Conservation (phyloP, 2,797 vertebrate genomes). For the Parauchenoglanis punctatus region DNA sequence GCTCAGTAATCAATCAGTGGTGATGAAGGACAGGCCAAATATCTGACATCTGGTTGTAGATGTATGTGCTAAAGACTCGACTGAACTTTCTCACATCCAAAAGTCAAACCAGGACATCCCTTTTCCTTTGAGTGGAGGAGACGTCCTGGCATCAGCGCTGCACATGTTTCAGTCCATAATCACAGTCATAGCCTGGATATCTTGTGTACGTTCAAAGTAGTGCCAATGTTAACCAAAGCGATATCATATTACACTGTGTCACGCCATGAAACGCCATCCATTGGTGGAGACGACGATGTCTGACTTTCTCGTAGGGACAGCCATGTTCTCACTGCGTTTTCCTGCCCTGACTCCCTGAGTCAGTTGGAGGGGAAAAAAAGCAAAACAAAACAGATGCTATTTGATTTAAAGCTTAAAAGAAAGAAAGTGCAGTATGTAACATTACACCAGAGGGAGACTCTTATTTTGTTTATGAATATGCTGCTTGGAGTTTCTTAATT, state of each 20-base stretch:
- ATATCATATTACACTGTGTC: slow-evolving; percentile 64
- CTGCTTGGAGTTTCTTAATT: slow-evolving; percentile 82
- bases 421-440: slow-evolving; percentile 64
- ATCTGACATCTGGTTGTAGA: not conserved
- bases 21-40: not conserved
- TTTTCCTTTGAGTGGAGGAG: not conserved
- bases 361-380: not conserved
- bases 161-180: slow-evolving; percentile 31
- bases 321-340: slow-evolving; percentile 23
- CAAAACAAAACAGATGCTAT: not conserved
- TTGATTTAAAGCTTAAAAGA: not conserved
- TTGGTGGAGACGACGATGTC: slow-evolving; percentile 35
- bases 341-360: slow-evolving; percentile 27
- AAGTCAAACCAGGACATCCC: not conserved
- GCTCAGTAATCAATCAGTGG: not conserved
- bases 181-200: slow-evolving; percentile 55
- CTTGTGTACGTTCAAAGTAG: slow-evolving; percentile 59
- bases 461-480: slow-evolving; percentile 80
- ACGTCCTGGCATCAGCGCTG: not conserved
- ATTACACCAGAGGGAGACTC: slow-evolving; percentile 66
- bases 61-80: not conserved
- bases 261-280: slow-evolving; percentile 40
- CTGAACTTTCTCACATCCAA: not conserved
- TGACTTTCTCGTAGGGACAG: not conserved
- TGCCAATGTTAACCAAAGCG: slow-evolving; percentile 65